Evolutionary conservation across 2,888 invertebrate species (phyloP).

Genomic region (Dysmachus trigonus): DNA sequence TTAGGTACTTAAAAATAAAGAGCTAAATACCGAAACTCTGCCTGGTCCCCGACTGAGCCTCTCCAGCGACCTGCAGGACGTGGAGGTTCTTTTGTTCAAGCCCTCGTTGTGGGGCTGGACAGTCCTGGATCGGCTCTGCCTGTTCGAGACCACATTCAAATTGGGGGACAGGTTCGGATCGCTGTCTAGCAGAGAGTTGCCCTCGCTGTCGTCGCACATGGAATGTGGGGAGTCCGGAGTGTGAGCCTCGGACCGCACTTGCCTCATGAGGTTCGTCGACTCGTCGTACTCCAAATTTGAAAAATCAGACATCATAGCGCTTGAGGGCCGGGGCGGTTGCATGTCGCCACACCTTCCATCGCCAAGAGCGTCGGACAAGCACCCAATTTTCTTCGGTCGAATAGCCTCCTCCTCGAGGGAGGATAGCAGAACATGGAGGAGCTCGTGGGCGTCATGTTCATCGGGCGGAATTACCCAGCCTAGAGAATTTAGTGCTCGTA

Average conservation of each 20-base stretch:
- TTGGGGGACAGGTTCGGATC: constrained; percentile 56
- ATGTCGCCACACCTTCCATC: constrained; percentile 66
- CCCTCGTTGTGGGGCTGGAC: constrained; percentile 51
- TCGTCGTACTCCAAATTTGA: constrained; percentile 63
- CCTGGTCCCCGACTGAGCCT: constrained; percentile 64
- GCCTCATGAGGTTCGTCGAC: constrained; percentile 60
- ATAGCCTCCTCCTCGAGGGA: constrained; percentile 87
- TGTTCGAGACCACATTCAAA: constrained; percentile 51
- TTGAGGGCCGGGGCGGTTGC: constrained; percentile 68
- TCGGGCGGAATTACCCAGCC: constrained; percentile 90
- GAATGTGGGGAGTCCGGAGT: constrained; percentile 65
- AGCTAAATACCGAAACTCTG: constrained; percentile 58
- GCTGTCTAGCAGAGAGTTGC: constrained; percentile 44
- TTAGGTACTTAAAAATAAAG: neutral
- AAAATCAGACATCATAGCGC: constrained; percentile 64
- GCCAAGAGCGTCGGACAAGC: constrained; percentile 76
- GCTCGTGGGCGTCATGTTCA: constrained; percentile 94
- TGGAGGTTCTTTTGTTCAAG: constrained; percentile 60
- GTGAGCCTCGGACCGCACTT: constrained; percentile 63
- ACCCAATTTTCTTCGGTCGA: constrained; percentile 67
- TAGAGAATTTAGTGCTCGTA: constrained; percentile 75
- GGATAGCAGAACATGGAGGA: constrained; percentile 88
- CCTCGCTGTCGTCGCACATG: constrained; percentile 59
- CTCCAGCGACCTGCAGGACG: constrained; percentile 67
- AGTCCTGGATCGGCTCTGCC: constrained; percentile 59